Conservation (phyloP, 2,113 vertebrate genomes). For the Boleophthalmus pectinirostris region DNA sequence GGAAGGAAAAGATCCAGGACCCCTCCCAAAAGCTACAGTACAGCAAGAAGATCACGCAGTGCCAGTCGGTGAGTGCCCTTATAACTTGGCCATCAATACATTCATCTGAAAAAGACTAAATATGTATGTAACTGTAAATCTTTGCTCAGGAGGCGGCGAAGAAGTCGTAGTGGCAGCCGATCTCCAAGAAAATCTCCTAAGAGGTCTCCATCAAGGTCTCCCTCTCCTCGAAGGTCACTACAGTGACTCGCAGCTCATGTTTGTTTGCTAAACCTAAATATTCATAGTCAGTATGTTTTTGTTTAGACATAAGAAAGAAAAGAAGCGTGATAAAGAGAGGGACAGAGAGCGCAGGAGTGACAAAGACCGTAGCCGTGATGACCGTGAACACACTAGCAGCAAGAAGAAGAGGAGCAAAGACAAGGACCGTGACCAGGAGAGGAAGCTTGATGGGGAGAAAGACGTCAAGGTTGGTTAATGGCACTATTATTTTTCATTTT, state of each 20-base stretch:
- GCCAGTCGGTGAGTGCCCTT: conserved; percentile 81
- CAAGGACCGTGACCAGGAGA: conserved; percentile 86
- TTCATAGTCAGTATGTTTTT: background rate
- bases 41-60: conserved; percentile 89
- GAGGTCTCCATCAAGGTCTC: conserved; percentile 82
- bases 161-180: conserved; percentile 82
- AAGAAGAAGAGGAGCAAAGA: conserved; percentile 96
- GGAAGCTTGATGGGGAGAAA: conserved; percentile 90
- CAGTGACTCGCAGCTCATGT: background rate
- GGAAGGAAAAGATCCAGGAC: conserved; percentile 93
- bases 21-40: conserved; percentile 97
- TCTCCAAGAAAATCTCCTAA: conserved; percentile 92
- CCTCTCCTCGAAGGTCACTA: conserved; percentile 88
- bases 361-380: conserved; percentile 81
- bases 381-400: conserved; percentile 85
- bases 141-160: conserved; percentile 73
- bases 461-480: conserved; percentile 86
- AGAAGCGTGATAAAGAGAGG: conserved; percentile 93
- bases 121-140: background rate
- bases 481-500: background rate
- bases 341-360: conserved; percentile 79
- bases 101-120: no score
- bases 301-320: conserved; percentile 94
- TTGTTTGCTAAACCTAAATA: background rate
- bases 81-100: background rate